Evolutionary conservation across 1,140 invertebrate species (phyloP), one percentile per base, ranked within the genome.

Genomic region (Drosophila kanapiae): DNA sequence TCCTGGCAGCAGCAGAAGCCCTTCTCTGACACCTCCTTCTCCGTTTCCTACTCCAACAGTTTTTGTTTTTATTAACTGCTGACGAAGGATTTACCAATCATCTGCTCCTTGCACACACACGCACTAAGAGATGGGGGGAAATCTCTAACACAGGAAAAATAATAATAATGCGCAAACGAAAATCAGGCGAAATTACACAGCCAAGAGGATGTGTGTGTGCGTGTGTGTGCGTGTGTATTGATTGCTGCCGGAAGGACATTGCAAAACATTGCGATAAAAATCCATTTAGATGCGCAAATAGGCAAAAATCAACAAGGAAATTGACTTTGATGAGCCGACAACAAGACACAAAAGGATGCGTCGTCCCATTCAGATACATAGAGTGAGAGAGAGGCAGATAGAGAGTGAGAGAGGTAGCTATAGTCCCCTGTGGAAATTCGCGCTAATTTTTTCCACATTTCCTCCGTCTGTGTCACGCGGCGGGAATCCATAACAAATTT

Each of bases 241-340:
- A 87, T 87, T 61, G 49, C 75, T 65, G 84, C 84, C 80, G 80
- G 77, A 82, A 79, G 83, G 69, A 79, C 82, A 85, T 86, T 85
- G 82, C 79, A 88, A 88, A 87, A 84, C 85, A 87, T 83, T 83
- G 83, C 84, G 83, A 87, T 83, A 83, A 87, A 87, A 87, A 88
- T 87, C 84, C 84, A 88, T 87, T 87, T 87, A 87, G 83, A 88
- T 84, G 84, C 84, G 80, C 84, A 87, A 87, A 87, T 87, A 87
- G 83, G 85, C 84, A 84, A 87, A 88, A 87, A 88, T 88, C 84
- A 87, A 90, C 85, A 88, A 75, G 80, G 62, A 88, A 87, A 87
- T 87, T 88, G 84, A 84, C 85, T 87, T 87, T 90, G 74, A 88
- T 88, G 84, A 88, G 37, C 47, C 38, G 60, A 61, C 49, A 63